Base-by-base conservation (phyloP, 1,140 invertebrate species). In the Apis florea region DNA sequence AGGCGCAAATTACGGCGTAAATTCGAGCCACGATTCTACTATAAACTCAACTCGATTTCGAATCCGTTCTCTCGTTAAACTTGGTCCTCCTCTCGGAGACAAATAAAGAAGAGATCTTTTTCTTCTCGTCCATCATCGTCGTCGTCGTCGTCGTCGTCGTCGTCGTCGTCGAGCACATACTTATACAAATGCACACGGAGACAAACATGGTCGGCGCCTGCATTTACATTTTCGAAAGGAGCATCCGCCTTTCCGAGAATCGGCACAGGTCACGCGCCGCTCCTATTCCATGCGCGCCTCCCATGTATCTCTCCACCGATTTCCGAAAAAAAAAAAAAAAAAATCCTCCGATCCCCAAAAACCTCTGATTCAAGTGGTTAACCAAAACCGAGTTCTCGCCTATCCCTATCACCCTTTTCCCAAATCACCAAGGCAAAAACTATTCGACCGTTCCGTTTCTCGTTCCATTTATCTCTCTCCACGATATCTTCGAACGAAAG, bases 171-270 rank as follows among this genome's bases (percentile, higher is more conserved):
- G 19, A n/a, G 40, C 10, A n/a, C n/a, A 49, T 11, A 47, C 26
- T 24, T 2, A 53, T 12, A 31, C 47, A 58, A 21, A 58, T 15
- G 53, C 51, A 54, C n/a, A 49, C 19, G 69, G 19, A n/a, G n/a
- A 54, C 67, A 49, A 21, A 8, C 19, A 56, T 19, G 53, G 69
- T 74, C 64, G 82, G 82, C 82, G 78, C 78, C 82, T 83, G 78
- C 83, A 81, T 84, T 75, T 75, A 81, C 79, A 75, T 81, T 81
- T 81, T 81, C 79, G 67, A 73, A 84, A 85, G 81, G 76, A 76
- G 54, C 40, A 59, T 74, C 69, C 82, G 69, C 54, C 78, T 82
- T 84, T 84, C 79, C 79, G 67, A 69, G 72, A 82, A 84, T 40
- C 69, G 76, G 31, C 79, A 66, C 79, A 75, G 72, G 79, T 82